Base-by-base conservation (phyloP, 2,113 vertebrate species). In the Cyprinodon brontotheroides region DNA sequence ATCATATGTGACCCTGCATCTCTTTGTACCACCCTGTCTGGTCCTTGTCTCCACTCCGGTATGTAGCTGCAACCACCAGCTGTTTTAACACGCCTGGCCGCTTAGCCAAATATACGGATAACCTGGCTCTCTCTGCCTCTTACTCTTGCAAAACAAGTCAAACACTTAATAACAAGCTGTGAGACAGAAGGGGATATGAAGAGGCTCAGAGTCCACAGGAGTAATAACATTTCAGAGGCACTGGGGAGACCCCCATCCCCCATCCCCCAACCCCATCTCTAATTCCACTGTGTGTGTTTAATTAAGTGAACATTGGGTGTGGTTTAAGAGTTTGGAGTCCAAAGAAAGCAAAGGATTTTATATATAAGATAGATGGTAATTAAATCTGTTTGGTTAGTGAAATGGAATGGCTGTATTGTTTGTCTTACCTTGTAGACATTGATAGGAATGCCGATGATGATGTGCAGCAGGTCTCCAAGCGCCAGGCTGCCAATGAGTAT, bases 401-500 rank as follows among this genome's bases (percentile, higher is more conserved):
- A 1, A 37, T 2, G 60, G 10, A 17, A 41, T 3, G 0, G 11
- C 29, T 29, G 4, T 68, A 36, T n/a, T 39, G 11, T 9, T 78
- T 65, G 20, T 11, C 88, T 95, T 91, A 99, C 98, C 97, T 97
- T 99, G 92, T 98, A 99, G 67, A 97, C 94, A 17, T 93, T 96
- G 84, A 98, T 95, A 70, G 98, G 97, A 78, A 99, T 97, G 74
- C 95, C 97, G 36, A 98, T 97, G 70, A 97, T 75, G 85, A 99
- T 96, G 77, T 98, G 97, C 0, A 99, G 91, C 72, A 99, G 93
- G 82, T 99, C 98, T 38, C 98, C 98, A 11, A 99, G 91, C 0
- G 97, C 97, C 85, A 99, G 90, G 84, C 97, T 99, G 72, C 94
- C 97, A 17, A 99, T 99, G n/a, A 99, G 91, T 79, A 98, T 95